These are phyloP conservation scores for Laterallus jamaicensis DNA, from an alignment of 2,113 vertebrate genomes.

Conservation along the genomic window DNA sequence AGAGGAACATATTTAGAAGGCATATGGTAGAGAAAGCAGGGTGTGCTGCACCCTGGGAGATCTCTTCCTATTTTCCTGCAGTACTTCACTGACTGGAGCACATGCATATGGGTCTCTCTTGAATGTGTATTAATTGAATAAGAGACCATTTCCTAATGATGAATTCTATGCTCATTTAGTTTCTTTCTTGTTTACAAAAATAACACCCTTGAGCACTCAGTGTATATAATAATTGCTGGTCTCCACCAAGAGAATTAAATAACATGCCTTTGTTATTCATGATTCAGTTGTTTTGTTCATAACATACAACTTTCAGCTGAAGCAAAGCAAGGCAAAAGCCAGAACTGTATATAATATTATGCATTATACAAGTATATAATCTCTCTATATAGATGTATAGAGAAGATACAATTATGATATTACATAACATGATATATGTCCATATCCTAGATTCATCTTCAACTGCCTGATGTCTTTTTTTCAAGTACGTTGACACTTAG, in stretches of 20 bases:
- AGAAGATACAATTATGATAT: background rate
- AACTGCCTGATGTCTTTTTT: background rate
- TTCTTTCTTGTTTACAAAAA: conserved; percentile 42
- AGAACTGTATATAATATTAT: background rate
- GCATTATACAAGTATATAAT: background rate
- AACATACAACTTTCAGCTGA: background rate
- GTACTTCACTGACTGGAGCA: conserved; percentile 6
- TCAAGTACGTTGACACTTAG: background rate
- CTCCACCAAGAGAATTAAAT: conserved; percentile 32
- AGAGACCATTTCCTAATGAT: conserved; percentile 38
- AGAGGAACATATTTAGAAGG: conserved; percentile 58
- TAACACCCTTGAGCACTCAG: conserved; percentile 45
- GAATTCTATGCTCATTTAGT: conserved; percentile 45
- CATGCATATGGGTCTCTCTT: conserved; percentile 26
- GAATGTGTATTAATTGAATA: conserved; percentile 47
- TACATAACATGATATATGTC: background rate
- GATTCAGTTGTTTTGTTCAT: background rate
- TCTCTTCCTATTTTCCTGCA: conserved; percentile 52
- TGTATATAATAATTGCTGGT: conserved; percentile 49
- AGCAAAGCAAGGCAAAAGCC: background rate
- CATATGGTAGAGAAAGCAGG: conserved; percentile 56
- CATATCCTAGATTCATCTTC: background rate
- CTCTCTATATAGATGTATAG: background rate
- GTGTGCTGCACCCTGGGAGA: conserved; percentile 28
- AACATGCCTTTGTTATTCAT: background rate